These are phyloP conservation scores for Babyrousa celebensis DNA, from an alignment of 2,797 vertebrate genomes.

Conservation along the genomic window DNA sequence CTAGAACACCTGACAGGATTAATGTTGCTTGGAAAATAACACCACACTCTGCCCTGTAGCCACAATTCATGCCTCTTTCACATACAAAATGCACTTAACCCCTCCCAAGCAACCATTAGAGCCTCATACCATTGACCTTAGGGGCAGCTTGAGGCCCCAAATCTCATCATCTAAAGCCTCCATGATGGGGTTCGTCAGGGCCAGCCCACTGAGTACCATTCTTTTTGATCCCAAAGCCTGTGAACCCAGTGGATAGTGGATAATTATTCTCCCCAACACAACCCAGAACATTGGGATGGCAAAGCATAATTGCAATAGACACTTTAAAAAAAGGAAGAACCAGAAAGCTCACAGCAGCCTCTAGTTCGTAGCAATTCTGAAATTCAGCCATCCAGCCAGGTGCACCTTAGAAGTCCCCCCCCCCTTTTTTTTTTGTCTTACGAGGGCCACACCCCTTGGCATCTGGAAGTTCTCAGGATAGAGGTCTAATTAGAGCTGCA, in stretches of 20 bases:
- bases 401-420: background rate
- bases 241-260: background rate
- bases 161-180: background rate
- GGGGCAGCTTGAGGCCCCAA: background rate
- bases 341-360: background rate
- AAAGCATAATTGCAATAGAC: background rate
- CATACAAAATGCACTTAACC: background rate
- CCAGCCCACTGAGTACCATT: background rate
- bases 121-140: background rate
- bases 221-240: background rate
- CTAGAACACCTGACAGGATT: background rate
- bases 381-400: background rate
- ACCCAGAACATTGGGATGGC: background rate
- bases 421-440: no score
- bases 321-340: background rate
- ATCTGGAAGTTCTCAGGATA: no score
- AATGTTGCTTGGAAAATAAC: background rate
- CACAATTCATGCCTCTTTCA: background rate
- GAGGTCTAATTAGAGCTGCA: no score
- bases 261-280: no score
- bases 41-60: background rate
- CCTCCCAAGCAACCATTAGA: background rate
- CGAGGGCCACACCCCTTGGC: no score
- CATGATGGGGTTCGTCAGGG: background rate
- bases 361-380: background rate